phyloP scores from a whole-genome alignment of 2,797 vertebrate genomes.

The Aulostomus chinensis region DNA sequence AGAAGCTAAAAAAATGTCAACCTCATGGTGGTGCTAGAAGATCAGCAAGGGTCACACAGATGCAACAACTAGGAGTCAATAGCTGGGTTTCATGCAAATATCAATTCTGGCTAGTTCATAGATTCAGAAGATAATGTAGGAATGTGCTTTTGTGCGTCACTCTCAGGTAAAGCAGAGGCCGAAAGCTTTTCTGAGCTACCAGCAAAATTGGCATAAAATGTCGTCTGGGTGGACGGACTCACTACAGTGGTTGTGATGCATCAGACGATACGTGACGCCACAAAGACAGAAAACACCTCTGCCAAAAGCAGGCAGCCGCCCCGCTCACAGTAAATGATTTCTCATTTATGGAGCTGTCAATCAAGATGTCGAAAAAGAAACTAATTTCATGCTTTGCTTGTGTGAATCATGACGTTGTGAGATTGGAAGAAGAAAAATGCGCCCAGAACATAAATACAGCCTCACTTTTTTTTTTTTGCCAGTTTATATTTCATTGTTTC shows the following conservation, averaged over 20 bases:
- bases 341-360: conserved; percentile 77
- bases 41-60: too few relatives aligned
- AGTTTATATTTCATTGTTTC: neutral
- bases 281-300: conserved; percentile 40
- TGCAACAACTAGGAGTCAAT: too few relatives aligned
- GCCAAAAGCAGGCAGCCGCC: conserved; percentile 54
- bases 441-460: conserved; percentile 39
- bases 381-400: conserved; percentile 61
- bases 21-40: too few relatives aligned
- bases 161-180: too few relatives aligned
- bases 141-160: too few relatives aligned
- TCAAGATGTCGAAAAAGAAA: conserved; percentile 65
- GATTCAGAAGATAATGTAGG: too few relatives aligned
- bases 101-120: too few relatives aligned
- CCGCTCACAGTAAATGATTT: conserved; percentile 75
- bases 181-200: too few relatives aligned
- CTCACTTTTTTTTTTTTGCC: neutral
- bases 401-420: conserved; percentile 61
- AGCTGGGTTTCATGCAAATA: too few relatives aligned
- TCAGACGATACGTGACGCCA: conserved; percentile 21
- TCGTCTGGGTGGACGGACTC: neutral
- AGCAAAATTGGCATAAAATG: neutral
- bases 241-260: conserved; percentile 18
- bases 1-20: too few relatives aligned
- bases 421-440: conserved; percentile 44